Percentiles rank a stretch among this genome's conserved stretches.
Conservation (phyloP, 1,140 invertebrate species). For the Proales similis region DNA sequence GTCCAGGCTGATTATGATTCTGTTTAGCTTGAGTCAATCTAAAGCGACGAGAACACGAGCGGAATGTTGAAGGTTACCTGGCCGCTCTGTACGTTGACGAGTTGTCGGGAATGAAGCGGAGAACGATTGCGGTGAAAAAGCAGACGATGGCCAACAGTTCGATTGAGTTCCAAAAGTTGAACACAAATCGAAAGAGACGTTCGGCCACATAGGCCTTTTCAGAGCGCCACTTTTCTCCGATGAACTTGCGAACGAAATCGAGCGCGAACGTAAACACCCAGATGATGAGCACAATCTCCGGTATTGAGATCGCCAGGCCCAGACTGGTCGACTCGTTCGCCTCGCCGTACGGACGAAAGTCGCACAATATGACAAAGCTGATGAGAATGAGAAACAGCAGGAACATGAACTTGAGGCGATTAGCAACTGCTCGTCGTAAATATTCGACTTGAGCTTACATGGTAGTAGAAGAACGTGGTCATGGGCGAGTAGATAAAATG, state of each 20-base stretch:
- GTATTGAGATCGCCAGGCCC: constrained; percentile 12
- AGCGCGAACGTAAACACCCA: constrained; percentile 18
- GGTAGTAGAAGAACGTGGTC: constrained; percentile 18
- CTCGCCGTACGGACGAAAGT: constrained; percentile 3
- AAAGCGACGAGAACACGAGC: no score
- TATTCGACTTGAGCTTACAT: neutral
- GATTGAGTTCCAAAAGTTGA: constrained; percentile 10
- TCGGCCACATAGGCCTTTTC: neutral
- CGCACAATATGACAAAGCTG: constrained; percentile 26
- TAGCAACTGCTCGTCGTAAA: neutral
- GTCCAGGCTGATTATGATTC: constrained; percentile 22
- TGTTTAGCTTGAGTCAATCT: no score
- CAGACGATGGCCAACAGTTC: constrained; percentile 6
- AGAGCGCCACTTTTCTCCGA: constrained; percentile 1
- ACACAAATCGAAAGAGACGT: no score
- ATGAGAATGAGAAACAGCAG: constrained; percentile 12
- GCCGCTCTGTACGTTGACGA: constrained; percentile 5
- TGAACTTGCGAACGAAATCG: constrained; percentile 9
- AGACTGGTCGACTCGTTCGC: neutral
- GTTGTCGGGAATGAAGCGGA: constrained; percentile 13
- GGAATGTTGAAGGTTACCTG: no score
- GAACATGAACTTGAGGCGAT: constrained; percentile 1
- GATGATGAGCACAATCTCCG: constrained; percentile 23
- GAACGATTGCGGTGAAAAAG: constrained; percentile 4
- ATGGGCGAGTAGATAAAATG: constrained; percentile 25